A percentile compares a stretch with the other conserved stretches of the same genome.
Conservation (phyloP, 2,888 invertebrate species). For the Myathropa florea region DNA sequence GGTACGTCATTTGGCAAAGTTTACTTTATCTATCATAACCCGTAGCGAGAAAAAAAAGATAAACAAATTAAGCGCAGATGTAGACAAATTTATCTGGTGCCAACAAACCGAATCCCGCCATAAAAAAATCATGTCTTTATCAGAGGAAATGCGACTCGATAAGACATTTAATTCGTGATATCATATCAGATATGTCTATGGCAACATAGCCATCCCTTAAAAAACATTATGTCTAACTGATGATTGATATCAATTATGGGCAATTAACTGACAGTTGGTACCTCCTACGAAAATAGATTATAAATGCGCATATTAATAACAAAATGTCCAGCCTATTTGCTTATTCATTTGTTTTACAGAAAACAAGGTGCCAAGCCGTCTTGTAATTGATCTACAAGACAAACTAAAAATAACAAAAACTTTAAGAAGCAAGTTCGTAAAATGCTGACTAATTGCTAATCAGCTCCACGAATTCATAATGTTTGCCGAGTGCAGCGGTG, state of each 20-base stretch:
- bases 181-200: not conserved
- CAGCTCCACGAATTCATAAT: no score
- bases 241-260: not conserved
- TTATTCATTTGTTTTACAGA: no score
- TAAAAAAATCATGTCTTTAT: not conserved
- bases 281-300: no score
- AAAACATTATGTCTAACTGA: not conserved
- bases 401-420: no score
- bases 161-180: not conserved
- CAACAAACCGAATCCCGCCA: not conserved
- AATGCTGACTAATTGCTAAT: no score
- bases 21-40: not conserved
- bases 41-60: not conserved
- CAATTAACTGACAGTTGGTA: not conserved
- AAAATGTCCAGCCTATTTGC: no score
- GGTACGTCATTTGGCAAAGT: not conserved
- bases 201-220: not conserved
- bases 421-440: no score
- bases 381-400: no score
- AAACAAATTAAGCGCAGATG: not conserved
- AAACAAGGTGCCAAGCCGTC: no score
- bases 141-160: not conserved
- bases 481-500: no score
- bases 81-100: slow-evolving; percentile 12
- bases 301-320: no score